Percentiles rank a stretch among this genome's conserved stretches.
Conservation (phyloP, 2,113 vertebrate species). For the Chiloscyllium plagiosum region DNA sequence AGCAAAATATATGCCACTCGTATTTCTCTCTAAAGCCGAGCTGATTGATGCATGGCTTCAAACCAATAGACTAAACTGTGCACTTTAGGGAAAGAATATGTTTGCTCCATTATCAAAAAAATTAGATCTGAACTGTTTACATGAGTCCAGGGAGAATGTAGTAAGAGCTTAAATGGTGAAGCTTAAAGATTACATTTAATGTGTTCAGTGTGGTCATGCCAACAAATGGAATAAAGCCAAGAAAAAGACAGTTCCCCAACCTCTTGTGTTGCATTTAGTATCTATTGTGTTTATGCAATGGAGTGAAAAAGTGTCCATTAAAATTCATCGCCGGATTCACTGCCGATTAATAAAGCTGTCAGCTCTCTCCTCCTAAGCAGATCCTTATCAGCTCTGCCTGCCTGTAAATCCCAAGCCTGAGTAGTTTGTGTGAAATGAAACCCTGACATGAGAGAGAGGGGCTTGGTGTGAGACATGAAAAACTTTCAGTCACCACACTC, state of each 20-base stretch:
- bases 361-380: background rate
- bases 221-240: background rate
- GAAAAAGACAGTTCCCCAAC: background rate
- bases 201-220: background rate
- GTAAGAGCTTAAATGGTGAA: background rate
- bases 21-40: background rate
- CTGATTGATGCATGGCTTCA: background rate
- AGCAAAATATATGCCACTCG: background rate
- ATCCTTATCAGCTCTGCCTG: conserved; percentile 23
- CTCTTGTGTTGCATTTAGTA: conserved; percentile 5
- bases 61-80: background rate
- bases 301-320: conserved; percentile 35
- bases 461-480: background rate
- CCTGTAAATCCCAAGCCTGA: conserved; percentile 13
- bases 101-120: background rate
- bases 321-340: conserved; percentile 22
- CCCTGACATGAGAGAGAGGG: background rate
- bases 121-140: background rate
- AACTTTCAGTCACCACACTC: background rate
- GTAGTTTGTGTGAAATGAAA: conserved; percentile 18
- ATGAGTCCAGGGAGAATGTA: background rate
- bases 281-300: conserved; percentile 31
- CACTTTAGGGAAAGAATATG: background rate
- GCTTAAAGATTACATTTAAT: background rate
- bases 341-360: background rate